Evolutionary conservation across 2,113 vertebrate species (phyloP), one percentile per base, ranked within the genome.

Genomic region (Paramisgurnus dabryanus): DNA sequence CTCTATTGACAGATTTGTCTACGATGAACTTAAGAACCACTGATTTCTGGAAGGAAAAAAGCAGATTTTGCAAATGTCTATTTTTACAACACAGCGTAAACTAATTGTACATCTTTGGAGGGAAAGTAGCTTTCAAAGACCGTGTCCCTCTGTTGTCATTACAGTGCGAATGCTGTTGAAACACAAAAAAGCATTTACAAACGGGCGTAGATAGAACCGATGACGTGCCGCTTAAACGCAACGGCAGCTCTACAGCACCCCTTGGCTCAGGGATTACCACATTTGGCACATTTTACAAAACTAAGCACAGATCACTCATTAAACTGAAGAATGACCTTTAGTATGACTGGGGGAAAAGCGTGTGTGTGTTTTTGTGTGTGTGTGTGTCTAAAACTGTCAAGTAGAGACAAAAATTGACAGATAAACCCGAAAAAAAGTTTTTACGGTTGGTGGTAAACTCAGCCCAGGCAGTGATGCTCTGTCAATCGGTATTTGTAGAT

Each of bases 381-480:
- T n/a, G 55, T 18, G 92, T 60, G 9, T 55, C 18, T 78, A 41
- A 57, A n/a, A 18, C 61, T 50, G 43, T 5, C 15, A 22, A 71
- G 68, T 5, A 39, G 49, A 71, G 68, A 60, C 72, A 22, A 73
- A 67, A 53, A 67, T 10, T 7, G 65, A 69, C 93, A 94, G 95
- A 95, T 93, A 94, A 45, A 60, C 45, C 67, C 50, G 34, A 72
- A 82, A 55, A 82, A 55, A 67, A 27, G 71, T 76, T 41, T 8
- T 63, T 68, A 94, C 93, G 95, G 94, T 94, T 73, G 74, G 76
- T 68, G 67, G 95, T 95, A 94, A 95, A 95, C 94, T 94, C 92
- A 80, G 91, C 94, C 91, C 94, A 96, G 95, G 95, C 94, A 96
- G 95, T 96, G 95, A 93, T 92, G 92, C 85, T 75, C 90, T 55